A percentile compares a stretch with the other conserved stretches of the same genome.
Conservation (phyloP, 2,113 vertebrate genomes). For the Phylloscopus trochiloides region DNA sequence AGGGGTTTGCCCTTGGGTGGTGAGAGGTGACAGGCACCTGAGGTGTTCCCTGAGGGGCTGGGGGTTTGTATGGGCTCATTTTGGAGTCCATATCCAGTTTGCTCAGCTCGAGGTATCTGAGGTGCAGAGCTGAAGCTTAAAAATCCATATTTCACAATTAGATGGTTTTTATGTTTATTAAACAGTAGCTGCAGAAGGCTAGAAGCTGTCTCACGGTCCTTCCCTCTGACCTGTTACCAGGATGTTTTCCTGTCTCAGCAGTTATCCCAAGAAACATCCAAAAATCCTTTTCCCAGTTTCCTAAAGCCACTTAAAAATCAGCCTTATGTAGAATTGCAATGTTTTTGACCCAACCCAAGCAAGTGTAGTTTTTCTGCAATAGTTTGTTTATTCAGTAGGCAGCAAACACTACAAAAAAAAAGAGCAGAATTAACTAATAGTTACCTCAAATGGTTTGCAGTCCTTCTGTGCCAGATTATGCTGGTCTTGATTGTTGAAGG, state of each 20-base stretch:
- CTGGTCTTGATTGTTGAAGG: not conserved
- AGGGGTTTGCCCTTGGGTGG: not conserved
- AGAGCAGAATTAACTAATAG: not conserved
- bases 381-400: not conserved
- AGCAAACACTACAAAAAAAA: not conserved
- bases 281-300: not conserved
- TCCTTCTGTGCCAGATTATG: not conserved
- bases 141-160: not conserved
- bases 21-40: rapidly evolving
- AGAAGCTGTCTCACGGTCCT: not conserved
- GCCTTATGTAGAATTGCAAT: not conserved
- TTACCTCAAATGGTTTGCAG: not conserved
- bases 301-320: not conserved
- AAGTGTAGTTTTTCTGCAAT: not conserved
- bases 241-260: not conserved
- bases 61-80: rapidly evolving
- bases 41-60: not conserved
- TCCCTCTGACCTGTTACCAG: not conserved
- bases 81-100: rapidly evolving
- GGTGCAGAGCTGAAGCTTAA: not conserved
- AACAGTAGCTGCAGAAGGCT: not conserved
- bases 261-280: not conserved
- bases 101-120: not conserved
- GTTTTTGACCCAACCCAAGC: not conserved
- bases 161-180: not conserved